Evolutionary conservation across 2,797 vertebrate species (phyloP).

Genomic region (Pristis pectinata): DNA sequence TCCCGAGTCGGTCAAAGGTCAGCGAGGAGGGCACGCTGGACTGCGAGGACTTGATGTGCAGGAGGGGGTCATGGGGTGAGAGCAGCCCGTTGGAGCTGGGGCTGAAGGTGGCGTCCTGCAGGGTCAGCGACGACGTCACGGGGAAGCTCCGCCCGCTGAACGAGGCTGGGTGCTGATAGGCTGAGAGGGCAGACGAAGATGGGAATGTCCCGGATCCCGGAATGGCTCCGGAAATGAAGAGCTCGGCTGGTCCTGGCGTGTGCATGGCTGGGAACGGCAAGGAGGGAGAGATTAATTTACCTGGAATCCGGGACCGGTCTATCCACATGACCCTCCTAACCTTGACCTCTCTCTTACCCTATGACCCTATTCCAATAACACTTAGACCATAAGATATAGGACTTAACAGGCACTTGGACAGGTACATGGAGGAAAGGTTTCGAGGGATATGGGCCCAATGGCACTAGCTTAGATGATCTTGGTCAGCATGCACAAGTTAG

Average conservation of each 20-base stretch:
- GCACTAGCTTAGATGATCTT: too few species aligned
- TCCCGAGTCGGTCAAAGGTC: constrained; percentile 78
- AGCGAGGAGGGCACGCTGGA: constrained; percentile 70
- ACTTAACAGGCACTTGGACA: too few species aligned
- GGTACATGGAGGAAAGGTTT: too few species aligned
- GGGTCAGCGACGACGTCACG: constrained; percentile 73
- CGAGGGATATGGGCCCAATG: too few species aligned
- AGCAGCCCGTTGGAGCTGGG: constrained; percentile 88
- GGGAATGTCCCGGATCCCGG: constrained; percentile 87
- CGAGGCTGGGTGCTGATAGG: constrained; percentile 89
- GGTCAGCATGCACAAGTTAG: too few species aligned
- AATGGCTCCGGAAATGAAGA: constrained; percentile 88
- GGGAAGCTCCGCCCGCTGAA: constrained; percentile 89
- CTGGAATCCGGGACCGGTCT: too few species aligned
- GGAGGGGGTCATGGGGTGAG: constrained; percentile 82
- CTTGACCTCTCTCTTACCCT: too few species aligned
- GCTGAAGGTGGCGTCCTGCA: constrained; percentile 87
- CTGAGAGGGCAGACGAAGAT: constrained; percentile 84
- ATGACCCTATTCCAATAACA: too few species aligned
- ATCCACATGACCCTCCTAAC: too few species aligned
- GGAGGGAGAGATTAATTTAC: constrained; percentile 6
- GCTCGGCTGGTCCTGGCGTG: constrained; percentile 84
- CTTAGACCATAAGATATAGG: too few species aligned
- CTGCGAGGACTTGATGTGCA: constrained; percentile 85
- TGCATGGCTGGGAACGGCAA: constrained; percentile 72